A percentile compares a stretch with the other conserved stretches of the same genome.
phyloP scores from a whole-genome alignment of 1,140 invertebrate genomes.

The Calliphora vicina region DNA sequence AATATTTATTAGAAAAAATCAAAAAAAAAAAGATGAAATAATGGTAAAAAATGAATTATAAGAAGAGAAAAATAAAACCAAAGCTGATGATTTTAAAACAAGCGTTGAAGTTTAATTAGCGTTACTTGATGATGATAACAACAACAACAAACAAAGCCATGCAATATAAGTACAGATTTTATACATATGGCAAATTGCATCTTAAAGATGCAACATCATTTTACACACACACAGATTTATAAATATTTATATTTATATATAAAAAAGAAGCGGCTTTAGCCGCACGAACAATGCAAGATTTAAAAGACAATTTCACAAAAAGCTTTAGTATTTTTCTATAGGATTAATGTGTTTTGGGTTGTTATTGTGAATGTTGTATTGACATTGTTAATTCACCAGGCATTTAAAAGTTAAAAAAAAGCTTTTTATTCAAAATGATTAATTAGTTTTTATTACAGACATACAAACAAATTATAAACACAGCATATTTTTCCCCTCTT shows the following conservation, averaged over 20 bases:
- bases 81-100: slow-evolving; percentile 50
- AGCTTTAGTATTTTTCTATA: neutral
- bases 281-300: neutral
- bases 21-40: slow-evolving; percentile 27
- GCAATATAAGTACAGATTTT: too few relatives aligned
- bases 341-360: neutral
- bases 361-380: neutral
- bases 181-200: slow-evolving; percentile 56
- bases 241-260: neutral
- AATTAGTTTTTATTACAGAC: neutral
- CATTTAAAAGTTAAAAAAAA: neutral
- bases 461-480: neutral
- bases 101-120: slow-evolving; percentile 57
- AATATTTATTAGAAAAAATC: slow-evolving; percentile 11
- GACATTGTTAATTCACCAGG: neutral
- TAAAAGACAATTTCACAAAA: neutral
- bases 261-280: neutral
- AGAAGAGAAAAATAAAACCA: slow-evolving; percentile 39
- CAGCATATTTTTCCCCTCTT: neutral
- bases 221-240: neutral
- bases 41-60: neutral
- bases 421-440: neutral
- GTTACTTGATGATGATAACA: slow-evolving; percentile 53
- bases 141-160: neutral
- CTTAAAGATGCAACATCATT: slow-evolving; percentile 41